Evolutionary conservation across 2,113 vertebrate species (phyloP), one percentile per base, ranked within the genome.

Genomic region (Corythoichthys intestinalis): DNA sequence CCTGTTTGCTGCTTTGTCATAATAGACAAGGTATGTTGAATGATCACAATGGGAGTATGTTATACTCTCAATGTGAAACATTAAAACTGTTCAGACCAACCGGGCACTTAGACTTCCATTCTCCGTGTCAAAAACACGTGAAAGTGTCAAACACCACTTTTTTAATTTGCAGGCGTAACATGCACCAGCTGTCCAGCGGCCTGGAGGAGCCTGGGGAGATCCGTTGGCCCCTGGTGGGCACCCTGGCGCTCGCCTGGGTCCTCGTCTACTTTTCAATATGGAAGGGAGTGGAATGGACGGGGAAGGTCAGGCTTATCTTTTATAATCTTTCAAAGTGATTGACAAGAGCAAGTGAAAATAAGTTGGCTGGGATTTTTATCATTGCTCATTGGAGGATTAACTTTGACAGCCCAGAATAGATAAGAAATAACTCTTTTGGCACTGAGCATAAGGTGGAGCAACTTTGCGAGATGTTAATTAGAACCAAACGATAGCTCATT

Each of bases 181-280:
- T 97, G 95, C 95, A 96, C 66, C 94, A 96, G 86, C 66, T 97
- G 60, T 88, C 93, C 0, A 76, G 69, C 6, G 94, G 95, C 15
- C 83, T 96, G 67, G 94, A 94, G 50, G 94, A 96, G 65, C 94
- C 94, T 0, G 95, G 94, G 2, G 82, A 78, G 4, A 0, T 96
- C 15, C 93, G 95, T 10, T 95, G 95, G 94, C 95, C 95, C 6
- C 84, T 96, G 66, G 94, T 93, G 0, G 94, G 94, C 15, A 95
- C 93, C 0, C 86, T 96, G 70, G 94, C 92, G 0, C 85, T 96
- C 74, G 88, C 94, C n/a, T 96, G 95, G 95, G 65, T 96, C 54
- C 88, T 95, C n/a, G 94, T 96, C 71, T 97, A 97, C 80, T 96
- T 97, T 84, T 96, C 94, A 72, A 97, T 97, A 80, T 97, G 95